phyloP scores from a whole-genome alignment of 2,888 invertebrate species.

The Eumerus sabulonum region DNA sequence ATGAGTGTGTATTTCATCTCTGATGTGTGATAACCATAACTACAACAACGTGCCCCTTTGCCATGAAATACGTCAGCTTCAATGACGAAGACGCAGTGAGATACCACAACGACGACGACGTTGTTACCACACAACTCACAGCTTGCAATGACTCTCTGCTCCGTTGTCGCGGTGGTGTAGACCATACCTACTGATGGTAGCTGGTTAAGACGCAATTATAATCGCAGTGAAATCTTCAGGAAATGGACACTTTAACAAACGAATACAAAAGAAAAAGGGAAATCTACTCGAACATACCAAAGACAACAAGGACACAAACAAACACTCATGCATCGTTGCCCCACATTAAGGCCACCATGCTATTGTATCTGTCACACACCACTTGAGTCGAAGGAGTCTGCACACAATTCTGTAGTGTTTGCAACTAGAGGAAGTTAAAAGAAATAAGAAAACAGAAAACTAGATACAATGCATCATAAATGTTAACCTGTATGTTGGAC shows the following conservation, averaged over 20 bases:
- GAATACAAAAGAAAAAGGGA: slow-evolving; percentile 11
- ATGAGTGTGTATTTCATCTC: slow-evolving; percentile 68
- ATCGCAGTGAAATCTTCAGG: slow-evolving; percentile 62
- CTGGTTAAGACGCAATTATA: slow-evolving; percentile 57
- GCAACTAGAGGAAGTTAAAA: too few relatives aligned
- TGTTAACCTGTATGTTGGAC: slow-evolving; percentile 67
- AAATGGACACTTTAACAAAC: slow-evolving; percentile 50
- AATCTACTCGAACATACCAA: slow-evolving; percentile 25
- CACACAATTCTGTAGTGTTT: too few relatives aligned
- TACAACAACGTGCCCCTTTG: slow-evolving; percentile 50
- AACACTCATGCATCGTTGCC: slow-evolving; percentile 17
- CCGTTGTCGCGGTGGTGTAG: too few relatives aligned
- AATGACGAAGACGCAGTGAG: slow-evolving; percentile 54
- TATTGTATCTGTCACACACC: slow-evolving; percentile 42
- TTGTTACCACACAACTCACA: slow-evolving; percentile 1
- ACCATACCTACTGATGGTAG: slow-evolving; percentile 27
- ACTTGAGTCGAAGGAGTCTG: slow-evolving; percentile 32
- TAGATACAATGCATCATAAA: slow-evolving; percentile 67
- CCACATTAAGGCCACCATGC: slow-evolving; percentile 61
- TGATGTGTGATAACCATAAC: slow-evolving; percentile 64
- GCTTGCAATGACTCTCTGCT: neutral
- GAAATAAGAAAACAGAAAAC: slow-evolving; percentile 35
- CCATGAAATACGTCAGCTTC: slow-evolving; percentile 54
- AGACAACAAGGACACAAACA: slow-evolving; percentile 23
- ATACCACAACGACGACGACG: slow-evolving; percentile 37